A percentile compares a stretch with the other conserved stretches of the same genome.
Evolutionary conservation across 2,113 vertebrate genomes (phyloP).

Genomic region (Mesoclemmys tuberculata): DNA sequence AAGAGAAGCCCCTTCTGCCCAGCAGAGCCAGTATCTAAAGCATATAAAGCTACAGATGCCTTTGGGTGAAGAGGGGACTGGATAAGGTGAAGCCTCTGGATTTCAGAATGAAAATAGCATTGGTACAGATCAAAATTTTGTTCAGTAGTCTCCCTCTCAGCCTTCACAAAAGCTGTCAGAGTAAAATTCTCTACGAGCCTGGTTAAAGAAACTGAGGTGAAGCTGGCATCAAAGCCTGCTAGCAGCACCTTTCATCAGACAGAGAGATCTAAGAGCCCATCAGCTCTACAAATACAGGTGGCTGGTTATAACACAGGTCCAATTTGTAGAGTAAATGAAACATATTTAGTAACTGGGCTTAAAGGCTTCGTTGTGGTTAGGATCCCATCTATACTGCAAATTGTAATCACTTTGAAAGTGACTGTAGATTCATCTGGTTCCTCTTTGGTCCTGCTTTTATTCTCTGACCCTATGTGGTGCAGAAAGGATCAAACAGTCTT

Average conservation of each 20-base stretch:
- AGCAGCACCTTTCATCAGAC: neutral
- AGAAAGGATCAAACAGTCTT: neutral
- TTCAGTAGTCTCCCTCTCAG: neutral
- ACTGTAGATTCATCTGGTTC: neutral
- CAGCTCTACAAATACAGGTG: neutral
- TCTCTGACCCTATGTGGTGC: neutral
- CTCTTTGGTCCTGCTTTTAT: constrained; percentile 35
- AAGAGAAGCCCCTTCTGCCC: neutral
- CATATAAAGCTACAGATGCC: neutral
- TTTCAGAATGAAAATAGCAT: neutral
- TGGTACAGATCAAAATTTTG: neutral
- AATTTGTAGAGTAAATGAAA: neutral
- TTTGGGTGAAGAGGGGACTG: neutral
- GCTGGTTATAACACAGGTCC: neutral
- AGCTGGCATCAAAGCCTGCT: neutral
- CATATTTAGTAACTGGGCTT: neutral
- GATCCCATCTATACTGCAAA: constrained; percentile 18
- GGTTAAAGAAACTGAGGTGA: neutral
- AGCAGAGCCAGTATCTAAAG: neutral
- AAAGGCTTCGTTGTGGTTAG: neutral
- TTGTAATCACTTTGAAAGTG: constrained; percentile 18
- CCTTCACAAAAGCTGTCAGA: neutral
- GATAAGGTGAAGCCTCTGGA: neutral
- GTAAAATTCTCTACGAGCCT: neutral
- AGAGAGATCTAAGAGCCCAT: neutral